phyloP scores from a whole-genome alignment of 2,113 vertebrate species.

The Haemorhous mexicanus region DNA sequence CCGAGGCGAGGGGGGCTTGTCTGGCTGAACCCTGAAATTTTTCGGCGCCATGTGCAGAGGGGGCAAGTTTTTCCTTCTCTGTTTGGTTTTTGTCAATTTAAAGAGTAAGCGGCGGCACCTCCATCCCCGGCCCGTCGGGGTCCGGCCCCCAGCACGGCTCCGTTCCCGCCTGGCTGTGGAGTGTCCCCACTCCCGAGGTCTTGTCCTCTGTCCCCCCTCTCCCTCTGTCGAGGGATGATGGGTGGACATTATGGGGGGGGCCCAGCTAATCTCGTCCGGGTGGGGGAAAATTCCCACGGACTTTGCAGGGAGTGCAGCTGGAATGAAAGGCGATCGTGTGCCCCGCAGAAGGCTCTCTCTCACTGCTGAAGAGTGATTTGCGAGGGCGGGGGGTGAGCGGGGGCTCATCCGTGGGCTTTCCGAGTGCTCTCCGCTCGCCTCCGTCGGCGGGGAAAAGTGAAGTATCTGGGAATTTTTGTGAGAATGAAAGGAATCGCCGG shows the following conservation, averaged over 20 bases:
- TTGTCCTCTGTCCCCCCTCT: neutral
- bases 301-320: neutral
- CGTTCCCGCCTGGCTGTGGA: neutral
- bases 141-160: neutral
- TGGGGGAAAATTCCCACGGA: neutral
- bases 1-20: accelerated
- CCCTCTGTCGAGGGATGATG: no score
- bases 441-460: neutral
- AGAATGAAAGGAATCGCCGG: neutral
- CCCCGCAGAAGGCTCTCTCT: neutral
- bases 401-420: neutral
- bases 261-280: neutral
- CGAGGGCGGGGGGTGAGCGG: neutral
- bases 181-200: neutral
- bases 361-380: neutral
- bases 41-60: neutral
- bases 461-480: neutral
- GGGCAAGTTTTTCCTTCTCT: neutral
- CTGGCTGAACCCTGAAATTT: neutral
- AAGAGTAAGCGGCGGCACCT: neutral
- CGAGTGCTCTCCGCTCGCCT: neutral
- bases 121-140: neutral
- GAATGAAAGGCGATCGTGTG: neutral
- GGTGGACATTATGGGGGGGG: no score
- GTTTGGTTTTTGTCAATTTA: neutral